Base-by-base conservation (phyloP, 92 coral and sea anemone genomes). In the Palythoa heliodiscus region DNA sequence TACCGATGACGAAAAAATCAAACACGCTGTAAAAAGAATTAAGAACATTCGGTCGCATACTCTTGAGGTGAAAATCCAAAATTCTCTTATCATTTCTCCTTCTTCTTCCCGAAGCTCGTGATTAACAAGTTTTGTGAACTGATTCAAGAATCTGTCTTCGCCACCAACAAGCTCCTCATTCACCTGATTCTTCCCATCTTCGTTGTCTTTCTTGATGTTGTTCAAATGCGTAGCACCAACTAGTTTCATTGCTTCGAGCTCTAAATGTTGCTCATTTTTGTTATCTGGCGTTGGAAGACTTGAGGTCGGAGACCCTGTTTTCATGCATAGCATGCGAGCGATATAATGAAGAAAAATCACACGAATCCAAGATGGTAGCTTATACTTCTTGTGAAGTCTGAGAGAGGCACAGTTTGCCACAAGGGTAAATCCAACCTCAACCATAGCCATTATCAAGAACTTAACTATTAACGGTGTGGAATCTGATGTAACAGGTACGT, bases 401-500 rank as follows among this genome's bases (percentile, higher is more conserved):
- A 94, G 87, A 6, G 97, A 91, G 43, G 93, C 83, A 71, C 98
- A 94, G 95, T 94, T 94, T 48, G 95, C 95, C 10, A 94, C 57
- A 2, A 94, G 88, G 6, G 95, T 95, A 17, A 86, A 71, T 24
- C 98, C 98, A 24, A 94, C 93, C 61, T 94, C 92, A 60, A 92
- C 87, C 98, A 94, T 94, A 48, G 95, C 87, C 60, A 94, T 94
- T 47, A 94, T 77, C 66, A 94, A 83, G 66, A 94, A 94, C 72
- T 94, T 94, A 5, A 93, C 92, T 14, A 95, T 73, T 29, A 95
- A 89, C n/a, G 98, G 98, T 19, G 95, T 83, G 78, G 87, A 84
- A 61, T 95, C 98, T 66, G 98, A 95, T 5, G 95, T 95, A 11
- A 94, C 98, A 50, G 98, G 98, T 2, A 94, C 95, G 52, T 70